A percentile compares a stretch with the other conserved stretches of the same genome.
These are phyloP conservation scores for Drosophila nikananu DNA, from an alignment of 1,140 invertebrate genomes.

Conservation along the genomic window DNA sequence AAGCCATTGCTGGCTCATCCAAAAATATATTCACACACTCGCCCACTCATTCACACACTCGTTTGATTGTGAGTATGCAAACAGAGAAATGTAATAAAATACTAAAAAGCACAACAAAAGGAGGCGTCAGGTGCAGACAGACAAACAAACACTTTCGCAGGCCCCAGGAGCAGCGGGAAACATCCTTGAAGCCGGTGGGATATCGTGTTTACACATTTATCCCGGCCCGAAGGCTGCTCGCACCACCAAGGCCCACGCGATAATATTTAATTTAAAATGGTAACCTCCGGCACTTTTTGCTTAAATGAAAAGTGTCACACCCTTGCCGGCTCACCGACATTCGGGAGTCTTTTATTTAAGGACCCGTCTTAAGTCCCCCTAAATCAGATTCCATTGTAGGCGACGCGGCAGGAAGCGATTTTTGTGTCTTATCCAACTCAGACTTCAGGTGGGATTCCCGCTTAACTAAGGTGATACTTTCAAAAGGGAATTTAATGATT, in stretches of 20 bases:
- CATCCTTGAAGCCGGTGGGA: conserved; percentile 28
- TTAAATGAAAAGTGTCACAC: conserved; percentile 58
- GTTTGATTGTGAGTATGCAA: neutral
- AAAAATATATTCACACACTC: conserved; percentile 4
- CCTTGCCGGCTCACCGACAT: conserved; percentile 10
- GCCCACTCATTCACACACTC: conserved; percentile 11
- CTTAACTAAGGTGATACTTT: conserved; percentile 6
- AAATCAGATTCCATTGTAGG: conserved; percentile 27
- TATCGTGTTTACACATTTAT: conserved; percentile 59
- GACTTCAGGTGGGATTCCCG: conserved; percentile 8
- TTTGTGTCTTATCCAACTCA: conserved; percentile 3
- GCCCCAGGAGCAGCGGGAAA: neutral
- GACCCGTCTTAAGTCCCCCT: conserved; percentile 13
- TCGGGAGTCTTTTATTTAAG: conserved; percentile 19
- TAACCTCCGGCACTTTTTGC: conserved; percentile 45
- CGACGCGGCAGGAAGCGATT: conserved; percentile 27
- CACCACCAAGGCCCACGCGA: conserved; percentile 34
- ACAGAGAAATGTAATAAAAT: conserved; percentile 36
- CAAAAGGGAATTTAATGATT: conserved; percentile 4
- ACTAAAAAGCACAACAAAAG: conserved; percentile 13
- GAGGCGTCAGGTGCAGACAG: conserved; percentile 53
- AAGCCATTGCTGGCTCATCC: conserved; percentile 14
- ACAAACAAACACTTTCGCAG: conserved; percentile 23
- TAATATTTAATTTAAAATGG: conserved; percentile 75
- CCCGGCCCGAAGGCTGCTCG: conserved; percentile 40